Evolutionary conservation across 2,888 invertebrate genomes (phyloP).

Genomic region (Heliconius aoede): DNA sequence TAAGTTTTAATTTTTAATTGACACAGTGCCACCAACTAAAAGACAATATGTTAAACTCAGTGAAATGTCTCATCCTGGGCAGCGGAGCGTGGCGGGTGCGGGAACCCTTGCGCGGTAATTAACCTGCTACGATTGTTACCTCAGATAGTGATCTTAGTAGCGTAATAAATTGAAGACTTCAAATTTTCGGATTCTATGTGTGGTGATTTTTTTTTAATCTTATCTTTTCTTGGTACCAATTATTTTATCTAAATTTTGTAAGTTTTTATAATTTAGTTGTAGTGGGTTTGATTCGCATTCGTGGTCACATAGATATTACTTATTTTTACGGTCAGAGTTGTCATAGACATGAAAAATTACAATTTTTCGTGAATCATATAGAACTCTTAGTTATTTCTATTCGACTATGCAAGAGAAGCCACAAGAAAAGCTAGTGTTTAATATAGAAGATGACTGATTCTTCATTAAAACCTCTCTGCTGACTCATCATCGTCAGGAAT

Average conservation of each 20-base stretch:
- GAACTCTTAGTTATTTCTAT: not conserved
- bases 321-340: too few relatives aligned
- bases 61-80: conserved; percentile 71
- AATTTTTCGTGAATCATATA: not conserved
- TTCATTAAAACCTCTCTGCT: not conserved
- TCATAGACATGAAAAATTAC: too few relatives aligned
- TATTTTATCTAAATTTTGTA: not conserved
- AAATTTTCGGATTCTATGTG: conserved; percentile 24
- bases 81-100: conserved; percentile 65
- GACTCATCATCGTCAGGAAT: not conserved
- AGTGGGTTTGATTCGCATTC: too few relatives aligned
- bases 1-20: conserved; percentile 38
- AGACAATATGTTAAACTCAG: conserved; percentile 50
- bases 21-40: conserved; percentile 45
- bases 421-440: not conserved
- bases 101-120: conserved; percentile 69
- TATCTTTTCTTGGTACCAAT: not conserved
- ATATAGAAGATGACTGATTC: not conserved
- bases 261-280: not conserved
- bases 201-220: conserved; percentile 11
- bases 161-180: conserved; percentile 42
- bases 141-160: conserved; percentile 50
- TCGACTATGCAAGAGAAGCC: not conserved
- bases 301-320: too few relatives aligned
- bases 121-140: conserved; percentile 47